Base-by-base conservation (phyloP, 2,113 vertebrate species). In the Fulmarus glacialis region DNA sequence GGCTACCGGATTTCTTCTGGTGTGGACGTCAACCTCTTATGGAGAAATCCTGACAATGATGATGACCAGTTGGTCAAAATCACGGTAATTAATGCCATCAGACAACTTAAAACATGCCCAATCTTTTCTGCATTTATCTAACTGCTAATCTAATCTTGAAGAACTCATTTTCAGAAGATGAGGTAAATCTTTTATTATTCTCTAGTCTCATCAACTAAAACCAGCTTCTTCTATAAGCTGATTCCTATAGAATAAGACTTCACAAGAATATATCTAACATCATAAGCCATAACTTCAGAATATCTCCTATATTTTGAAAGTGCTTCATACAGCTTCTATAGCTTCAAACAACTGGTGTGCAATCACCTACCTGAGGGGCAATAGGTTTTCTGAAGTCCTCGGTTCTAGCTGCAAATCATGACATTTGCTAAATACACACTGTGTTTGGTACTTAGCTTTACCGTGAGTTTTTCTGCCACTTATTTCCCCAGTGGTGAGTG, bases 31-130 rank as follows among this genome's bases (percentile, higher is more conserved):
- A 97, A 98, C 92, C 98, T 99, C 26, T 94, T 99, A 34, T 99
- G 99, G 99, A 99, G 99, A 97, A 99, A 99, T 81, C 99, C 99
- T 8, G 98, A 98, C 47, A 99, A 98, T 34, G 98, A 99, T 45
- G 99, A 99, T 26, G 98, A 99, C 72, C 99, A 99, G 84, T 96
- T 99, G 74, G 96, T 99, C 93, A 98, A 98, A 96, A 78, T 99
- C 85, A 96, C 9, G 94, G 99, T 99, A 98, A 89, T 98, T 59
- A 82, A 73, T 55, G 29, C 55, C 58, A 68, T 43, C 64, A 79
- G 42, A 38, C 30, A 62, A 43, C 21, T 71, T 86, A 38, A 82
- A 89, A n/a, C 14, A 36, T 48, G 26, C 8, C 26, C 4, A 42
- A 21, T 12, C 22, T 62, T 85, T 80, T 66, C 71, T 81, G 30